Evolutionary conservation across 1,140 invertebrate species (phyloP).

Genomic region (Chelonus insularis): DNA sequence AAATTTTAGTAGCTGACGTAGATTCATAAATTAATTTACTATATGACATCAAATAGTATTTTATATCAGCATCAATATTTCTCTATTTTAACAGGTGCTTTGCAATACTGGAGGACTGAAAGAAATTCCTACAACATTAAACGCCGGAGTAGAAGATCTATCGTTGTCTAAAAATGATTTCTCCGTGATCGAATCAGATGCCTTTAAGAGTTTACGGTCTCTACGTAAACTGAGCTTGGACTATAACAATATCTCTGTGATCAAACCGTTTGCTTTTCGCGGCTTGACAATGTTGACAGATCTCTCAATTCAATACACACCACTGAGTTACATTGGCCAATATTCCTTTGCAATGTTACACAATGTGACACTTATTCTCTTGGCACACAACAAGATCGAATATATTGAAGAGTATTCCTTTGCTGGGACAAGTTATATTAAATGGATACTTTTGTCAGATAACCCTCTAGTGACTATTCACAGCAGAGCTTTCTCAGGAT

Average conservation of each 20-base stretch:
- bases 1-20: too few relatives aligned
- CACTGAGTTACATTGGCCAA: slow-evolving; percentile 71
- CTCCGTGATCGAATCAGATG: slow-evolving; percentile 74
- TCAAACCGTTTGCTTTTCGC: slow-evolving; percentile 81
- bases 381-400: slow-evolving; percentile 77
- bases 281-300: slow-evolving; percentile 74
- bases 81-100: slow-evolving; percentile 67
- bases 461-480: slow-evolving; percentile 76
- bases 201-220: slow-evolving; percentile 72
- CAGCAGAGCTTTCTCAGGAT: slow-evolving; percentile 76
- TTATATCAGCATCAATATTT: too few relatives aligned
- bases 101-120: slow-evolving; percentile 81
- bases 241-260: slow-evolving; percentile 77
- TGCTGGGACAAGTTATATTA: slow-evolving; percentile 79
- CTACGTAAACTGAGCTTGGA: slow-evolving; percentile 76
- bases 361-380: slow-evolving; percentile 73
- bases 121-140: slow-evolving; percentile 75
- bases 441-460: slow-evolving; percentile 72
- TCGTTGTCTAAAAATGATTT: slow-evolving; percentile 81
- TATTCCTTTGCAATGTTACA: slow-evolving; percentile 82
- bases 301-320: slow-evolving; percentile 80
- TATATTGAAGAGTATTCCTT: slow-evolving; percentile 80
- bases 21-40: too few relatives aligned
- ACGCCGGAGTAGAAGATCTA: slow-evolving; percentile 75
- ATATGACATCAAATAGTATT: too few relatives aligned